A percentile compares a stretch with the other conserved stretches of the same genome.
phyloP scores from a whole-genome alignment of 2,113 vertebrate genomes.

The Leucoraja erinaceus region DNA sequence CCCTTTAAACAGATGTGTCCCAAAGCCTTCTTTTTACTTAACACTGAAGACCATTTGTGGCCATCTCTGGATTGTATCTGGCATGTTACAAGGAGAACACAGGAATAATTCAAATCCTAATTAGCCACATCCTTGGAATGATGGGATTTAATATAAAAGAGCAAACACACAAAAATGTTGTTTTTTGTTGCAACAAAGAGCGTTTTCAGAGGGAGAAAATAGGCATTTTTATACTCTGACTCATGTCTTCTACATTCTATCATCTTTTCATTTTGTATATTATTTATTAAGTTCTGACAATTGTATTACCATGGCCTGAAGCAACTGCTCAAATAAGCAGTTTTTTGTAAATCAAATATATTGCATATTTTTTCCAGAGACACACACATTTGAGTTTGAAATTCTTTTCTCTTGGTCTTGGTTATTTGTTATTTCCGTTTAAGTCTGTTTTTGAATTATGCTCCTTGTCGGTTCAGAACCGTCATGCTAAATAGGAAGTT shows the following conservation, averaged over 20 bases:
- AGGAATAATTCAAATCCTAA: slow-evolving; percentile 33
- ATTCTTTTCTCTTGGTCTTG: slow-evolving; percentile 21
- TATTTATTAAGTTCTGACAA: slow-evolving; percentile 29
- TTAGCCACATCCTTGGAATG: slow-evolving; percentile 35
- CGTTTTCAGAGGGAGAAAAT: slow-evolving; percentile 11
- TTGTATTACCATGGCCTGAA: slow-evolving; percentile 30
- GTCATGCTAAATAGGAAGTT: not conserved
- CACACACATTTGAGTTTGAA: slow-evolving; percentile 23
- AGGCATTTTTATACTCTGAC: slow-evolving; percentile 30
- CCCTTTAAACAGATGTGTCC: slow-evolving; percentile 32
- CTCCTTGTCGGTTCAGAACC: not conserved
- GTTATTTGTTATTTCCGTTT: slow-evolving; percentile 29
- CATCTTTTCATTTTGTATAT: slow-evolving; percentile 32
- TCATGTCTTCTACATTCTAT: slow-evolving; percentile 34
- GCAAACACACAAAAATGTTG: slow-evolving; percentile 34
- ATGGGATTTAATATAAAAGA: slow-evolving; percentile 35
- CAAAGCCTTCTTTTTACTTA: slow-evolving; percentile 31
- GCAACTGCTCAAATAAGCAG: slow-evolving; percentile 33
- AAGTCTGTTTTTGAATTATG: slow-evolving; percentile 8
- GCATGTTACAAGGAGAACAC: slow-evolving; percentile 28
- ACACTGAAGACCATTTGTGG: slow-evolving; percentile 21
- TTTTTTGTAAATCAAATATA: slow-evolving; percentile 28
- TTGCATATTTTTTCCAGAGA: slow-evolving; percentile 26
- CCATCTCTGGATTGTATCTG: slow-evolving; percentile 27
- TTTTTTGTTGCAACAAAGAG: slow-evolving; percentile 35